Percentiles rank a stretch among this genome's conserved stretches.
These are phyloP conservation scores for Dasypus novemcinctus DNA, from an alignment of 2,113 vertebrate genomes.

Conservation along the genomic window DNA sequence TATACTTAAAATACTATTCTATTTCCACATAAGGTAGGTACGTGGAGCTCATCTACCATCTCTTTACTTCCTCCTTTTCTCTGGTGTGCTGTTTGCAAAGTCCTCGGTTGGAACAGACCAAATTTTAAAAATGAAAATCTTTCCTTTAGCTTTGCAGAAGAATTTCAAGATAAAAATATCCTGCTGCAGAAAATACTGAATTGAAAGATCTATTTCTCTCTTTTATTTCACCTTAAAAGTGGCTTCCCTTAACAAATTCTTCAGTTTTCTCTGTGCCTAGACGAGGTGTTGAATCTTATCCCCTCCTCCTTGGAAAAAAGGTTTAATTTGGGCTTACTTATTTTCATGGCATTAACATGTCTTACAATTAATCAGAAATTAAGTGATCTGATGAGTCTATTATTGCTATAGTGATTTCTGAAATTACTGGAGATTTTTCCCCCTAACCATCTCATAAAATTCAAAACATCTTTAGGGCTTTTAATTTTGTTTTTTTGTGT, in stretches of 20 bases:
- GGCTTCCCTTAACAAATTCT: neutral
- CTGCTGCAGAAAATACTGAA: neutral
- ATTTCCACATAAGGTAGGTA: neutral
- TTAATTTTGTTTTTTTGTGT: neutral
- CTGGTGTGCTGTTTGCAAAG: neutral
- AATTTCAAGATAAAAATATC: neutral
- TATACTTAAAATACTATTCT: neutral
- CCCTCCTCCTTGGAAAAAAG: neutral
- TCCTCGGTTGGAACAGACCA: neutral
- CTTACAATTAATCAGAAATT: constrained; percentile 10
- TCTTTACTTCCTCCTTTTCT: neutral
- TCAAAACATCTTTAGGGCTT: neutral
- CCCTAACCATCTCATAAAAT: neutral
- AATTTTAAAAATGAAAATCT: neutral
- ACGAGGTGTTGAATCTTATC: neutral
- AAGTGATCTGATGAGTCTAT: constrained; percentile 11
- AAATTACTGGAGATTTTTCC: neutral
- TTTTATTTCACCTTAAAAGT: neutral
- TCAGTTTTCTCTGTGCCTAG: neutral
- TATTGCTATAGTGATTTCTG: neutral
- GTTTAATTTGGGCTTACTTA: neutral
- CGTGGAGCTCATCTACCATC: neutral
- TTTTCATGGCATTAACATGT: neutral
- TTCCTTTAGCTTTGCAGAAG: neutral
- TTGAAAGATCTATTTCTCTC: neutral